Evolutionary conservation across 2,797 vertebrate species (phyloP).

Genomic region (Enteromius treurensis): DNA sequence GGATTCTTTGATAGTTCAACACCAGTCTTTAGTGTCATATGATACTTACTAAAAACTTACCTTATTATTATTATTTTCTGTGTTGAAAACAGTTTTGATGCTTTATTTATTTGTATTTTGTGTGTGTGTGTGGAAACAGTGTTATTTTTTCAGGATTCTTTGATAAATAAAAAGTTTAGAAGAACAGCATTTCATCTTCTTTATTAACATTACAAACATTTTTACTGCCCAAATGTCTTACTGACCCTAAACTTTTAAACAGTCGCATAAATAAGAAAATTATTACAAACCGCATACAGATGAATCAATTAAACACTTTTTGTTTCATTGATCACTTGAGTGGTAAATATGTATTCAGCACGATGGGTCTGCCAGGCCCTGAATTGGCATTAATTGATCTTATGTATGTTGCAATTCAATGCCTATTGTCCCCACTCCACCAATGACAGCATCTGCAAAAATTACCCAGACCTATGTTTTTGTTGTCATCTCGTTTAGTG

Average conservation of each 20-base stretch:
- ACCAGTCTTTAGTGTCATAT: not conserved
- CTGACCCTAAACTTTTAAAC: not conserved
- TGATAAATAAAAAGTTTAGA: not conserved
- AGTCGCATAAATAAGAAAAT: not conserved
- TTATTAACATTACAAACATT: not conserved
- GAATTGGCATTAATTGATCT: constrained; percentile 77
- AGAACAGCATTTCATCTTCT: not conserved
- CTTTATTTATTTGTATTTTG: not conserved
- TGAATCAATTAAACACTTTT: constrained; percentile 66
- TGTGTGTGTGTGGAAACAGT: not conserved
- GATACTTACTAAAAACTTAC: not conserved
- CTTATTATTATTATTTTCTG: not conserved
- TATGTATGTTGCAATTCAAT: constrained; percentile 68
- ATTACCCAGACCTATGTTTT: constrained; percentile 75
- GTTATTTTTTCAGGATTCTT: not conserved
- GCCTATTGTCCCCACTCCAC: constrained; percentile 65
- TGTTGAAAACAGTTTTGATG: not conserved
- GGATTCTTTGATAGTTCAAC: not conserved
- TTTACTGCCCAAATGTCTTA: too few relatives aligned
- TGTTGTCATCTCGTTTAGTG: constrained; percentile 25
- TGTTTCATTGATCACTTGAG: constrained; percentile 80
- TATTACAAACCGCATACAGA: not conserved
- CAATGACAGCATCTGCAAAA: constrained; percentile 78
- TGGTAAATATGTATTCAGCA: constrained; percentile 71
- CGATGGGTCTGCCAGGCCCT: constrained; percentile 59